A percentile compares a stretch with the other conserved stretches of the same genome.
Evolutionary conservation across 2,888 invertebrate genomes (phyloP).

Genomic region (Palloptera scutellata): DNA sequence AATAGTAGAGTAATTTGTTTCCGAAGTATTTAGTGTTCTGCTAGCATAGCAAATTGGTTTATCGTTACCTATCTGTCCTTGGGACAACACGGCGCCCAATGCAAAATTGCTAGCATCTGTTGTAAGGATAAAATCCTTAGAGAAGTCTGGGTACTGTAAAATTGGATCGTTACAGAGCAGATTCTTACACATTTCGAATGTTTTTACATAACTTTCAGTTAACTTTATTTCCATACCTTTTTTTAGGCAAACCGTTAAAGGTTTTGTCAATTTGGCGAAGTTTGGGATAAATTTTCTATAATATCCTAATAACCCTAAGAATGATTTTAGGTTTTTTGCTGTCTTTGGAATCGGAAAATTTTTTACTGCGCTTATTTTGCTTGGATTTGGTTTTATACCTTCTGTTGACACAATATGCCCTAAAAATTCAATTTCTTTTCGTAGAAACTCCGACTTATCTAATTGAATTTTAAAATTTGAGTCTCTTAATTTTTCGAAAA

Average conservation of each 20-base stretch:
- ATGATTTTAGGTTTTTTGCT: slow-evolving; percentile 46
- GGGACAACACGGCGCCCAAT: slow-evolving; percentile 47
- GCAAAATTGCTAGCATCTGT: slow-evolving; percentile 49
- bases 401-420: slow-evolving; percentile 41
- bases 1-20: slow-evolving; percentile 45
- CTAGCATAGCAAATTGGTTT: slow-evolving; percentile 48
- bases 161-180: slow-evolving; percentile 44
- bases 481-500: slow-evolving; percentile 4
- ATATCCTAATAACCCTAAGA: slow-evolving; percentile 44
- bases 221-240: slow-evolving; percentile 20
- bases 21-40: slow-evolving; percentile 39
- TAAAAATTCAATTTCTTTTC: slow-evolving; percentile 16
- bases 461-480: slow-evolving; percentile 18
- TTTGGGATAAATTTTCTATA: slow-evolving; percentile 39
- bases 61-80: slow-evolving; percentile 45
- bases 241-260: slow-evolving; percentile 37
- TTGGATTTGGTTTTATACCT: slow-evolving; percentile 51
- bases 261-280: slow-evolving; percentile 38
- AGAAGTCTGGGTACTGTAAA: slow-evolving; percentile 48
- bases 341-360: slow-evolving; percentile 41
- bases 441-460: slow-evolving; percentile 18
- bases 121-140: slow-evolving; percentile 44
- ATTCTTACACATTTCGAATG: slow-evolving; percentile 33
- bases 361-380: slow-evolving; percentile 45
- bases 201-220: slow-evolving; percentile 11